Conservation (phyloP, 2,888 invertebrate species). For the Shargacucullia verbasci region DNA sequence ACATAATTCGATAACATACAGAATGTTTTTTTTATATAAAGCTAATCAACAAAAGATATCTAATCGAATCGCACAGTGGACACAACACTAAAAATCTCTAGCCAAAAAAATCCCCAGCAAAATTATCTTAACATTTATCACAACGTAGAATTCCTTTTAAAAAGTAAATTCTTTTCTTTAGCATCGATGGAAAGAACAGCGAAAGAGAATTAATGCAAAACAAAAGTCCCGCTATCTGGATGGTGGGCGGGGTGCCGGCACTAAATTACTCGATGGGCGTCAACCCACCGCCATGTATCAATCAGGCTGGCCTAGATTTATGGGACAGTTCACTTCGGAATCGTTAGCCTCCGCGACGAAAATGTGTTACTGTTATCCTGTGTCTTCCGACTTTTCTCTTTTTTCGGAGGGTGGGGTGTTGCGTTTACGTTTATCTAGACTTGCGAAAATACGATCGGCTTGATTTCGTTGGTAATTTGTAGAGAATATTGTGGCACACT, state of each 20-base stretch:
- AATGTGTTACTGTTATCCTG: conserved; percentile 84
- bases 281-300: conserved; percentile 90
- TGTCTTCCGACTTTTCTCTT: conserved; percentile 73
- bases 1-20: conserved; percentile 18
- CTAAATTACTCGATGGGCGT: conserved; percentile 91
- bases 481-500: conserved; percentile 15
- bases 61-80: conserved; percentile 52
- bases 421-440: conserved; percentile 45
- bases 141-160: conserved; percentile 57
- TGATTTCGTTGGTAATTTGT: conserved; percentile 46
- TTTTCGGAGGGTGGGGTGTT: conserved; percentile 52
- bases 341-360: conserved; percentile 88
- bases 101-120: conserved; percentile 44
- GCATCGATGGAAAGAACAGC: conserved; percentile 65
- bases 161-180: conserved; percentile 64
- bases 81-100: conserved; percentile 35
- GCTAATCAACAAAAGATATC: conserved; percentile 41
- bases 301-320: conserved; percentile 86
- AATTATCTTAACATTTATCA: conserved; percentile 59
- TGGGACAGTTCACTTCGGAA: conserved; percentile 88
- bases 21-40: conserved; percentile 11
- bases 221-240: conserved; percentile 87
- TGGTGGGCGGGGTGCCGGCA: conserved; percentile 90
- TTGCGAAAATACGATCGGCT: conserved; percentile 45
- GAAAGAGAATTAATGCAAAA: conserved; percentile 88